Base-by-base conservation (phyloP, 64 coral and sea anemone species). In the Pocillopora verrucosa region DNA sequence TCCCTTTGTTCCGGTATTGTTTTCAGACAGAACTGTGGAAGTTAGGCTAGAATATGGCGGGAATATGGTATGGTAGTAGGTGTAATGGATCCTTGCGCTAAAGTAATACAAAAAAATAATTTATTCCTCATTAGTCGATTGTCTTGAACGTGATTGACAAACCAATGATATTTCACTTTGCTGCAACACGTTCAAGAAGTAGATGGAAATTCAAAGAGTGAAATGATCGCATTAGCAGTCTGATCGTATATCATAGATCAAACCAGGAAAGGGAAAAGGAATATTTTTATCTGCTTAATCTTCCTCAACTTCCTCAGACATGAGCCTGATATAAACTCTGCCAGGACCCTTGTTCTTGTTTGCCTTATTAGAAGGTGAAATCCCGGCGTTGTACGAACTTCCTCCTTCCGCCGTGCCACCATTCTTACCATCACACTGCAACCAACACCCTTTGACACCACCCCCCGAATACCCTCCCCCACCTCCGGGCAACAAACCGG, bases 401-500 rank as follows among this genome's bases (percentile, higher is more conserved):
- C 96, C 96, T 22, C 93, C 96, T 59, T 95, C 87, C 20, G 96
- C 96, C 0, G 64, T 91, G 0, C 94, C 94, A 11, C 86, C 93
- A 36, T 88, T 84, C 19, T 87, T 80, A 3, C 91, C 96, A 64
- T 94, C 87, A n/a, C 94, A 96, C 36, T 57, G 34, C 65, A 94
- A 78, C 84, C 91, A 98, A 20, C 93, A 95, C 11, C 96, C 96
- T 16, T 67, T 79, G 1, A 98, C 93, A 26, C 93, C 94, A 16
- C 96, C 96, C 41, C 96, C 96, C 1, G 90, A 95, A 79, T 93
- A 98, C 15, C 96, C 96, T 65, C 96, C 96, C 19, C 96, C 96
- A 51, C 83, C 96, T 5, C 96, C 96, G 37, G 96, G 91, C 70
- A 98, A 86, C 68, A 98, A 86, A 11, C 93, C 91, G 24, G 90